phyloP scores from a whole-genome alignment of 2,888 invertebrate species.

The Heliothis peltigera region DNA sequence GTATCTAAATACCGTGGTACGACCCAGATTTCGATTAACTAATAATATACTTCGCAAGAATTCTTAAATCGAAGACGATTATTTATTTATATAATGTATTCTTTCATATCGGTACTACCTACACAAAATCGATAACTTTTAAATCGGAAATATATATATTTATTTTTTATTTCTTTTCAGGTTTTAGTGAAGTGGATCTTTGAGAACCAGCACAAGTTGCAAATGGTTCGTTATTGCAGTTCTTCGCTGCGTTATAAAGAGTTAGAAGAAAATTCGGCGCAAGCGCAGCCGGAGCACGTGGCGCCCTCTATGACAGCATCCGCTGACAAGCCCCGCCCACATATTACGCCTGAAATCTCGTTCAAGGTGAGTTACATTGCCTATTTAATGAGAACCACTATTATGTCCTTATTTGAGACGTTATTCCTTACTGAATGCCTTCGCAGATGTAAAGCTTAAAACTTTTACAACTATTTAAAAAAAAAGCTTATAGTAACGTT shows the following conservation, averaged over 20 bases:
- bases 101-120: not conserved
- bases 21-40: too few species aligned
- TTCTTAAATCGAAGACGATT: conserved; percentile 8
- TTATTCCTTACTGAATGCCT: too few species aligned
- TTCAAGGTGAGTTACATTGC: conserved; percentile 87
- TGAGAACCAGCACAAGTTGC: conserved; percentile 93
- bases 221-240: conserved; percentile 90
- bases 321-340: conserved; percentile 74
- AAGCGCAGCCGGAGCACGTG: conserved; percentile 69
- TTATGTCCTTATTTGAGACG: conserved; percentile 43
- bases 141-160: conserved; percentile 3
- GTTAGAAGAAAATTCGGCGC: conserved; percentile 79
- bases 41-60: too few species aligned
- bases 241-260: conserved; percentile 87
- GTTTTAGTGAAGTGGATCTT: conserved; percentile 91
- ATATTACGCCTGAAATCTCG: conserved; percentile 82
- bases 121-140: conserved; percentile 20
- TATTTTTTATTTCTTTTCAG: conserved; percentile 69
- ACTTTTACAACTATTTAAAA: too few species aligned
- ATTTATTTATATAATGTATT: conserved; percentile 11
- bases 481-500: not conserved
- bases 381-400: conserved; percentile 18
- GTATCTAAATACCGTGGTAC: too few species aligned
- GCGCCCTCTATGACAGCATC: conserved; percentile 64
- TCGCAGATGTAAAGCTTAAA: too few species aligned